Conservation (phyloP, 1,140 invertebrate species). For the Drosophila rufa region DNA sequence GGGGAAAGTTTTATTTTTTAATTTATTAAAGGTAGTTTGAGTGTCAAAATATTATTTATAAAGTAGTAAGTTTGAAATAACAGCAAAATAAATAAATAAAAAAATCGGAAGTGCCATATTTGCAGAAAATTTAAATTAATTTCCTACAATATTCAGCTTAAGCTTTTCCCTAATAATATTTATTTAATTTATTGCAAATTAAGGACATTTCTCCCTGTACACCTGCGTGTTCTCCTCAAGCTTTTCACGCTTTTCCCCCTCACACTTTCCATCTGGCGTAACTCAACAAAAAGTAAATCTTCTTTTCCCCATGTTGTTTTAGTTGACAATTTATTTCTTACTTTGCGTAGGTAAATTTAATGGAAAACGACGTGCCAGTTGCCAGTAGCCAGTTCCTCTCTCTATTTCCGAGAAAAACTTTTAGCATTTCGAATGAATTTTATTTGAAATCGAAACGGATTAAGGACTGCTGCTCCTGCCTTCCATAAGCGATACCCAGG, state of each 20-base stretch:
- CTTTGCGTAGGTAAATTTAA: slow-evolving; percentile 75
- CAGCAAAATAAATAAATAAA: too few relatives aligned
- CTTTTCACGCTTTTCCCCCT: slow-evolving; percentile 10
- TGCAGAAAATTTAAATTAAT: not conserved
- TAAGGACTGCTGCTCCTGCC: slow-evolving; percentile 16
- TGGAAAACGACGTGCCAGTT: slow-evolving; percentile 66
- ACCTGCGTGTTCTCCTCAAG: slow-evolving; percentile 2
- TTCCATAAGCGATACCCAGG: slow-evolving; percentile 6
- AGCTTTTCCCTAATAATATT: not conserved
- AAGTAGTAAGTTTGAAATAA: not conserved
- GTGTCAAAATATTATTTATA: not conserved
- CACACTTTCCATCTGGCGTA: slow-evolving; percentile 5
- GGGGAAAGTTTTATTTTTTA: too few relatives aligned
- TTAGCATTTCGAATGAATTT: slow-evolving; percentile 69
- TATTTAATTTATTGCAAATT: not conserved
- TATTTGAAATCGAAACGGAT: slow-evolving; percentile 82
- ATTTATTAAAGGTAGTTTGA: too few relatives aligned
- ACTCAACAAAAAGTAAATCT: slow-evolving; percentile 38
- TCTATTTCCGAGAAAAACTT: slow-evolving; percentile 7
- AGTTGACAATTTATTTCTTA: slow-evolving; percentile 77
- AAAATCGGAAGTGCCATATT: not conserved
- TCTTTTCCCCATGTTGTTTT: slow-evolving; percentile 44
- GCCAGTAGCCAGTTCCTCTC: not conserved
- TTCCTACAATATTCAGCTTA: not conserved
- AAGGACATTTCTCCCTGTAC: slow-evolving; percentile 8